Evolutionary conservation across 2,113 vertebrate genomes (phyloP), one percentile per base, ranked within the genome.

Genomic region (Zapornia atra): DNA sequence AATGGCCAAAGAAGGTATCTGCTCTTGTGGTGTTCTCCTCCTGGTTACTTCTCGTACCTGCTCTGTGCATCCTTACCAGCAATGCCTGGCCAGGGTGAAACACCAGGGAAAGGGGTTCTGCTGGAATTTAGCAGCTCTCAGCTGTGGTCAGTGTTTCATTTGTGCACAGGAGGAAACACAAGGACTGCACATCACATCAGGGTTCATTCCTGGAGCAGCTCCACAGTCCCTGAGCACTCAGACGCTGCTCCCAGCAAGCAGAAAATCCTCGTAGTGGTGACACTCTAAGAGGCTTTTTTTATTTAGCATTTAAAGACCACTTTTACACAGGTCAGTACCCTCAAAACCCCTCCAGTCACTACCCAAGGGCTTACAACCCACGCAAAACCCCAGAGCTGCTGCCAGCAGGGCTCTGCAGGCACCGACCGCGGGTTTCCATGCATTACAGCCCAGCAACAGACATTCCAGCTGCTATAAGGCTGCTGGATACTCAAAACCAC

Each of bases 341-440:
- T 86, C 3, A 1, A 69, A 57, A 64, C 36, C 36, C 34, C 65
- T 71, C n/a, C 28, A 10, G 7, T 71, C 51, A 11, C 25, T 66
- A 40, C 61, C 2, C 2, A 42, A 34, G 48, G n/a, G 17, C 15
- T 78, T 6, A 38, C 0, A 0, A 25, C n/a, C 42, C 8, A 4
- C 65, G 11, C 8, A 54, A 61, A 64, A 11, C 19, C 4, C 0
- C 29, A 40, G 48, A 40, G 81, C 76, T 86, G 86, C 75, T 48
- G 75, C 2, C 7, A 60, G 5, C 0, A 5, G 42, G 9, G 36
- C 73, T 38, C 57, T 20, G 63, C 82, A 61, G 80, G 40, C 75
- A 36, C 2, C 53, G 11, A 7, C 38, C 69, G 6, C 2, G 0
- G 0, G 28, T 9, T 60, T 24, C 70, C 34, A 69, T 38, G n/a